Conservation (phyloP, 2,113 vertebrate genomes). For the Pogonocichla stellata region DNA sequence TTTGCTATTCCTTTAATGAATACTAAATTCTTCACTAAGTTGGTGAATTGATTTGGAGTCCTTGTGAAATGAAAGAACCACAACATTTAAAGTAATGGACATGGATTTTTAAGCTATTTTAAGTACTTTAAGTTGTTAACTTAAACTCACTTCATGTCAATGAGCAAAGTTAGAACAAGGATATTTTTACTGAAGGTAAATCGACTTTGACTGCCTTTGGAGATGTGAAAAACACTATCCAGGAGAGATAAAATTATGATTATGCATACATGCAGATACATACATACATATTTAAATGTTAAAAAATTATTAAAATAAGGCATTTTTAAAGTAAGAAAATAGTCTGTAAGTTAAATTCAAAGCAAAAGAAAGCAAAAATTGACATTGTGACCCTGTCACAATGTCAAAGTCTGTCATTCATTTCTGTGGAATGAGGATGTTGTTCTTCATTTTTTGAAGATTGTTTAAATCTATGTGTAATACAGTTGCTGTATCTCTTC, state of each 20-base stretch:
- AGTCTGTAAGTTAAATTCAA: not conserved
- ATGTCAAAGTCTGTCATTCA: not conserved
- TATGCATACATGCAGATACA: not conserved
- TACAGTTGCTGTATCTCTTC: not conserved
- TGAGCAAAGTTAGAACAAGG: not conserved
- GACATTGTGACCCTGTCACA: not conserved
- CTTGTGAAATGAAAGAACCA: not conserved
- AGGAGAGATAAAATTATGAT: not conserved
- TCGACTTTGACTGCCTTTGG: not conserved
- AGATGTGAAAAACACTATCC: not conserved
- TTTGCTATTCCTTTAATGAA: not conserved
- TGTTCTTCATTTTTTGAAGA: not conserved
- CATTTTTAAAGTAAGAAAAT: not conserved
- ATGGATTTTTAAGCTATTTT: not conserved
- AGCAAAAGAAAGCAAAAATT: not conserved
- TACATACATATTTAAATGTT: not conserved
- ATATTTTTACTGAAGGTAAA: not conserved
- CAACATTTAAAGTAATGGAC: not conserved
- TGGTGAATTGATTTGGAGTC: not conserved
- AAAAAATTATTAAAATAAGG: not conserved
- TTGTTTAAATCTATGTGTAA: not conserved
- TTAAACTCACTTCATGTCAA: not conserved
- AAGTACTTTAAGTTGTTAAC: not conserved
- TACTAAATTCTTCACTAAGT: not conserved
- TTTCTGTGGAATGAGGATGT: not conserved